These are phyloP conservation scores for Archips crataeganus DNA, from an alignment of 2,888 invertebrate species.

Conservation along the genomic window DNA sequence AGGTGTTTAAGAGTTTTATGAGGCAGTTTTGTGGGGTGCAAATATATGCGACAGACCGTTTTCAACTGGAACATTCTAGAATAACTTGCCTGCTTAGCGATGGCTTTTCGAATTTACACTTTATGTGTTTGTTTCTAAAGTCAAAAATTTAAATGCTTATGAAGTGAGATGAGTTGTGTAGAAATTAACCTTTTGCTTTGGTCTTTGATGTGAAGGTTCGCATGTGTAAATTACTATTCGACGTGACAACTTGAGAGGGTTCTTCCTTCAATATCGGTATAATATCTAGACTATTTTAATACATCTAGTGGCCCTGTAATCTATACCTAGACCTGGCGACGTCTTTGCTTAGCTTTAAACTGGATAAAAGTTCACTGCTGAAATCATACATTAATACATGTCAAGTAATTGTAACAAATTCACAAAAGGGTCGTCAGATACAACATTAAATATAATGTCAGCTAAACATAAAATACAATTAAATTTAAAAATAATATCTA, in stretches of 20 bases:
- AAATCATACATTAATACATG: too few species aligned
- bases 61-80: conserved; percentile 43
- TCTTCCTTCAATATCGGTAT: not conserved
- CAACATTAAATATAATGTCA: too few species aligned
- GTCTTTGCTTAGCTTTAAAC: too few species aligned
- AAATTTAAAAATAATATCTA: too few species aligned
- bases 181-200: not conserved
- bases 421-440: too few species aligned
- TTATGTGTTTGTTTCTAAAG: not conserved
- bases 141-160: not conserved
- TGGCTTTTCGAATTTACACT: not conserved
- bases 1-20: conserved; percentile 48
- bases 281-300: too few species aligned
- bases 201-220: not conserved
- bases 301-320: too few species aligned
- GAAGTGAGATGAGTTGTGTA: not conserved
- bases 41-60: conserved; percentile 56
- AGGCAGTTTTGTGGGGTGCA: conserved; percentile 51
- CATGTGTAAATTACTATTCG: not conserved
- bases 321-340: too few species aligned
- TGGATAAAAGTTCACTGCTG: too few species aligned
- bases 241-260: not conserved
- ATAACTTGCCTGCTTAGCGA: not conserved
- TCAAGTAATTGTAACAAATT: too few species aligned
- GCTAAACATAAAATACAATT: too few species aligned